These are phyloP conservation scores for Aphaenogaster floridana DNA, from an alignment of 1,140 invertebrate species.

Conservation along the genomic window DNA sequence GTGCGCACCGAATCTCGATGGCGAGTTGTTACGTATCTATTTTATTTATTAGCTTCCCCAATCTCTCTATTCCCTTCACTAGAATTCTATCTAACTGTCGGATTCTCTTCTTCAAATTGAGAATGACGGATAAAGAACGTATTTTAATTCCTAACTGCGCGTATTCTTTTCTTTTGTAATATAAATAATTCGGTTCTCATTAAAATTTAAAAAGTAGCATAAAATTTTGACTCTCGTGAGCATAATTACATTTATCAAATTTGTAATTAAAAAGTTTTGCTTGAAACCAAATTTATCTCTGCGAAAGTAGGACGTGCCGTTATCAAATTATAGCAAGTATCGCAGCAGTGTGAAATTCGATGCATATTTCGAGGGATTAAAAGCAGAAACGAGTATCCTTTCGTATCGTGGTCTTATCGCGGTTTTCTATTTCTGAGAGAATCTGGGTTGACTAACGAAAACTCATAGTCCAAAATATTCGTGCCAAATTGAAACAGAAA, in stretches of 20 bases:
- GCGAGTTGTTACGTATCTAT: slow-evolving; percentile 27
- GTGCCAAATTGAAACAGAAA: slow-evolving; percentile 69
- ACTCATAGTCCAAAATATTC: slow-evolving; percentile 45
- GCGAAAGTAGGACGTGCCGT: slow-evolving; percentile 24
- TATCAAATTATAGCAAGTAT: slow-evolving; percentile 9
- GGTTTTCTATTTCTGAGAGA: slow-evolving; percentile 40
- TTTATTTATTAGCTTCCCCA: slow-evolving; percentile 35
- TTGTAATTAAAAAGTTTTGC: slow-evolving; percentile 22
- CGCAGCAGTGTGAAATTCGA: not conserved
- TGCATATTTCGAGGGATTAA: not conserved
- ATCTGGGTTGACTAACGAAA: slow-evolving; percentile 45
- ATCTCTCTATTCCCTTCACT: slow-evolving; percentile 16
- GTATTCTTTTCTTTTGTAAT: not conserved
- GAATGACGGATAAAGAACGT: not conserved
- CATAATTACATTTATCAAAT: not conserved
- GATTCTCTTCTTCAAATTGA: not conserved
- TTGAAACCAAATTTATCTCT: not conserved
- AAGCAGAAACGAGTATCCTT: not conserved
- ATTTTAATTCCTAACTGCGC: not conserved
- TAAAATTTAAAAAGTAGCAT: not conserved
- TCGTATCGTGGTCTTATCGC: not conserved
- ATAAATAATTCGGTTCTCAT: not conserved
- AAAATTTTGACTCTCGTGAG: not conserved
- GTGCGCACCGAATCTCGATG: slow-evolving; percentile 29
- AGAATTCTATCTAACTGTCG: not conserved